Evolutionary conservation across 2,113 vertebrate genomes (phyloP).

Genomic region (Python bivittatus): DNA sequence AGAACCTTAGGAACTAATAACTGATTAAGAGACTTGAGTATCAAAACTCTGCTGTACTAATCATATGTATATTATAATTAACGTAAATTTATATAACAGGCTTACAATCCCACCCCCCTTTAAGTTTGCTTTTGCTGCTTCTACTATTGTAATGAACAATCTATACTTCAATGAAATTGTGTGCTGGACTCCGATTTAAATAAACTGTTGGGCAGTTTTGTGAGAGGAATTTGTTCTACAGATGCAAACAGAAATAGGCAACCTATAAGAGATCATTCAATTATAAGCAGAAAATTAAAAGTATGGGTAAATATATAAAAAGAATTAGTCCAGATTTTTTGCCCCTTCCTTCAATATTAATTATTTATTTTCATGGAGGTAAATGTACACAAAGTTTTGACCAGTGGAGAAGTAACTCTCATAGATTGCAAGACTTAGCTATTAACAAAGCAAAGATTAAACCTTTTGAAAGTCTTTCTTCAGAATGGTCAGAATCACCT

Average conservation of each 20-base stretch:
- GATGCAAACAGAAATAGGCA: not conserved
- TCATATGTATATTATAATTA: not conserved
- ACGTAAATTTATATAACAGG: not conserved
- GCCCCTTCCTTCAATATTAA: not conserved
- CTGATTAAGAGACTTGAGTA: not conserved
- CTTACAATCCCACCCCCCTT: not conserved
- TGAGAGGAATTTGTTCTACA: not conserved
- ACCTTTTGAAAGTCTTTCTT: not conserved
- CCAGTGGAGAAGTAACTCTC: not conserved
- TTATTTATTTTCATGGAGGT: not conserved
- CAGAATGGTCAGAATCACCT: not conserved
- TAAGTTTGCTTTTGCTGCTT: not conserved
- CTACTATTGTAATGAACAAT: not conserved
- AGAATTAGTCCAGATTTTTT: not conserved
- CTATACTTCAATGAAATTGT: too few species aligned
- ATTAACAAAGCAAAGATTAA: not conserved
- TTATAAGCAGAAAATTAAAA: not conserved
- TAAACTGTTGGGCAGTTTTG: not conserved
- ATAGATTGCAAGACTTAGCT: not conserved
- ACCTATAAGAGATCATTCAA: not conserved
- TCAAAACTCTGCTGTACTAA: not conserved
- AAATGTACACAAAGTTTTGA: not conserved
- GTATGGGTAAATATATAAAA: not conserved
- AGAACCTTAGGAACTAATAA: not conserved
- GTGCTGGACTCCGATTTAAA: not conserved